Evolutionary conservation across 92 coral and sea anemone species (phyloP).

Genomic region (Epizoanthus illoricatus): DNA sequence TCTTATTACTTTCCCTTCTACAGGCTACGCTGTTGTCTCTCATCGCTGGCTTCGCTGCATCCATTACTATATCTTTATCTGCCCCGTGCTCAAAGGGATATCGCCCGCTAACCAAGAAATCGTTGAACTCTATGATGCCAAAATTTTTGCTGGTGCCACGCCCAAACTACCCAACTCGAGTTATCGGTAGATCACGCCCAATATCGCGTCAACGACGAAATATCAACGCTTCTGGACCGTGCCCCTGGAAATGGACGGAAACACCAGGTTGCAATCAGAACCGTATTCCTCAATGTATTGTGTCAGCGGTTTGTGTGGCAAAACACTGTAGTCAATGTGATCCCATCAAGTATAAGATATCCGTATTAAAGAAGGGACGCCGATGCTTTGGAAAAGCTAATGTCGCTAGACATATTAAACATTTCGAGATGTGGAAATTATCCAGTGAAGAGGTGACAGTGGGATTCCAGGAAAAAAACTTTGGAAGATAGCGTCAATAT

Average conservation of each 20-base stretch:
- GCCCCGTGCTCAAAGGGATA: slow-evolving; percentile 12
- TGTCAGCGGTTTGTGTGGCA: slow-evolving; percentile 18
- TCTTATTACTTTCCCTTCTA: no score
- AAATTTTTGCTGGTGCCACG: slow-evolving; percentile 6
- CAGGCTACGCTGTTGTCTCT: no score
- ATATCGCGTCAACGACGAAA: slow-evolving; percentile 1
- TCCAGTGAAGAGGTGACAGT: neutral
- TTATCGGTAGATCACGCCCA: neutral
- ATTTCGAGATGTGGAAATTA: slow-evolving; percentile 14
- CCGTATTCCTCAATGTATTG: slow-evolving; percentile 3
- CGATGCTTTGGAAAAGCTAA: slow-evolving; percentile 1
- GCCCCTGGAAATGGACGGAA: slow-evolving; percentile 3
- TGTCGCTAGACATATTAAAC: neutral
- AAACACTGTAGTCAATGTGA: neutral
- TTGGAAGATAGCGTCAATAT: neutral
- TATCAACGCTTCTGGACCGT: neutral
- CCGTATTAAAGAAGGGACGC: neutral
- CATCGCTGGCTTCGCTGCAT: neutral
- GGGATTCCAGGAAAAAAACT: neutral
- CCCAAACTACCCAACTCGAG: neutral
- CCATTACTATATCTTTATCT: neutral
- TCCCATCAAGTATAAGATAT: neutral
- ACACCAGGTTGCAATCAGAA: neutral
- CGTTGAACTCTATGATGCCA: neutral
- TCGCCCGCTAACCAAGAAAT: slow-evolving; percentile 4